A percentile compares a stretch with the other conserved stretches of the same genome.
phyloP scores from a whole-genome alignment of 2,113 vertebrate genomes.

The Pionites leucogaster region DNA sequence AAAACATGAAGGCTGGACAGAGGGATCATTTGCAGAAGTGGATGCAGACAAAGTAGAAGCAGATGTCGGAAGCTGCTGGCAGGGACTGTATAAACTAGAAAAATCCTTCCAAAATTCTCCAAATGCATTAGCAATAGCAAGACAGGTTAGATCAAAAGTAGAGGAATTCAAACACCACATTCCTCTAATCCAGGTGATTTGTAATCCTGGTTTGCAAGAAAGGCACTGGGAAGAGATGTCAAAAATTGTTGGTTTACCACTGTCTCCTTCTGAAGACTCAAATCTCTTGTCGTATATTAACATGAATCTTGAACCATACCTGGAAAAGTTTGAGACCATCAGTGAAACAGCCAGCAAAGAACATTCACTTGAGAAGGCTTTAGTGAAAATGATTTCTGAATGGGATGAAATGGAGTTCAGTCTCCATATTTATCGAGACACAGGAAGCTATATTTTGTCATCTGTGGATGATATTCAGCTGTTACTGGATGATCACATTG shows the following conservation, averaged over 20 bases:
- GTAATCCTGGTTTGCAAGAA: constrained; percentile 84
- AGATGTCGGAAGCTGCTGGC: constrained; percentile 82
- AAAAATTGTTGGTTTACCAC: constrained; percentile 65
- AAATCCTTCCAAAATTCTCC: constrained; percentile 79
- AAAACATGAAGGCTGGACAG: constrained; percentile 77
- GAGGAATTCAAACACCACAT: constrained; percentile 83
- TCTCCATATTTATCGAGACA: constrained; percentile 82
- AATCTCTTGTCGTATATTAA: constrained; percentile 78
- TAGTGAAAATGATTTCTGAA: constrained; percentile 85
- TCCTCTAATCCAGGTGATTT: constrained; percentile 85
- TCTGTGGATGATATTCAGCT: constrained; percentile 87
- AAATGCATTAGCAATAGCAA: constrained; percentile 76
- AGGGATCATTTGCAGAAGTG: constrained; percentile 80
- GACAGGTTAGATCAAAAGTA: constrained; percentile 75
- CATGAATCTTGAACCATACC: constrained; percentile 78
- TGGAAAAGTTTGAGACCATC: constrained; percentile 79
- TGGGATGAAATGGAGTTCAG: constrained; percentile 82
- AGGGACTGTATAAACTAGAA: constrained; percentile 83
- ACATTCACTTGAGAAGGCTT: constrained; percentile 83
- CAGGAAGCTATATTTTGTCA: constrained; percentile 83
- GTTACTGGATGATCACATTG: constrained; percentile 88
- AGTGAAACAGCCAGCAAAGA: constrained; percentile 87
- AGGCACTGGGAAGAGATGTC: constrained; percentile 88
- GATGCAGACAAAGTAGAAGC: constrained; percentile 83
- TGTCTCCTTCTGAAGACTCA: constrained; percentile 74